Conservation (phyloP, 2,113 vertebrate genomes). For the Cyanistes caeruleus region DNA sequence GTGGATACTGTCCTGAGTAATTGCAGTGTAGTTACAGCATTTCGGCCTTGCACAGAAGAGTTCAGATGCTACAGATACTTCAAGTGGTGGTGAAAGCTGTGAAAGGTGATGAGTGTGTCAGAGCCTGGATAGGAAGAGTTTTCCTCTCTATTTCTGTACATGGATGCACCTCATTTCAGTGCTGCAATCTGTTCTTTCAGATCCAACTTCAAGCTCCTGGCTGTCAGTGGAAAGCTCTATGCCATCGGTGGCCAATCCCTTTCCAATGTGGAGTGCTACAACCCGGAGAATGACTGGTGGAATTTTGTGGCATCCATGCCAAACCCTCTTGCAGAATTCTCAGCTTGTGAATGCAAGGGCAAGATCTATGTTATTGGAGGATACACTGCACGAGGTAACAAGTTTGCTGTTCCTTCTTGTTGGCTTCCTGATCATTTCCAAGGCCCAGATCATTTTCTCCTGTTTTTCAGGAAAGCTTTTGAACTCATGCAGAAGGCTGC, state of each 20-base stretch:
- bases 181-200: slow-evolving; percentile 71
- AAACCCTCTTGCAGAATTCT: slow-evolving; percentile 91
- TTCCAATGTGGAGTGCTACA: slow-evolving; percentile 92
- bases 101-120: neutral
- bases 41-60: neutral
- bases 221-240: slow-evolving; percentile 89
- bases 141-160: neutral
- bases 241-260: slow-evolving; percentile 92
- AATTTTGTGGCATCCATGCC: slow-evolving; percentile 91
- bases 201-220: slow-evolving; percentile 94
- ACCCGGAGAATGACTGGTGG: slow-evolving; percentile 92
- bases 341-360: slow-evolving; percentile 92
- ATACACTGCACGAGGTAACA: slow-evolving; percentile 89
- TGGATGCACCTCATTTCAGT: neutral
- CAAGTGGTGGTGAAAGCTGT: neutral
- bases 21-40: neutral
- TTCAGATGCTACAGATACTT: neutral
- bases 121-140: neutral
- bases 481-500: neutral
- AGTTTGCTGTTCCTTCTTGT: neutral
- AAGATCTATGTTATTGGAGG: slow-evolving; percentile 95
- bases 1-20: neutral
- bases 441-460: neutral
- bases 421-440: neutral
- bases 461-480: neutral